Base-by-base conservation (phyloP, 2,113 vertebrate species). In the Protobothrops flavoviridis region DNA sequence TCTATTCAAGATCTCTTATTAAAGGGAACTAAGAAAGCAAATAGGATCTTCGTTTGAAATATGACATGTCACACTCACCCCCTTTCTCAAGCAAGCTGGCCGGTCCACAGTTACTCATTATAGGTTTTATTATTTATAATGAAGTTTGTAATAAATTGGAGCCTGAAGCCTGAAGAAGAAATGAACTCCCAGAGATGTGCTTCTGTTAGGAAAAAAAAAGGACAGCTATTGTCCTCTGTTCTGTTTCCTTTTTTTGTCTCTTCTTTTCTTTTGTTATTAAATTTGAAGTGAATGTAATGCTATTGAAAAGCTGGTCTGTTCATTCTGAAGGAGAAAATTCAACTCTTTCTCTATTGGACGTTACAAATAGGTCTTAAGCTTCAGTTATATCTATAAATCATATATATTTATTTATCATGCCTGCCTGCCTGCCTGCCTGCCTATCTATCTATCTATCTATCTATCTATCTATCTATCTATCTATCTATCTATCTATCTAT, bases 141-240 rank as follows among this genome's bases (percentile, higher is more conserved):
- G 93, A 96, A 95, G 39, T 94, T 17, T 90, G 29, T 9, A 94
- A 93, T 39, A 95, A 96, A 94, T 94, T 93, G 95, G 13, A 50
- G 50, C 0, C 17, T 94, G 74, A 55, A 87, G 45, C 45, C 17
- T 55, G 92, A 56, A 85, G 91, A 23, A 94, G 55, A 74, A 96
- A 90, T 0, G 1, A 92, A 86, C 86, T 95, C 48, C 26, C 56
- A 59, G 90, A 93, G 93, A 95, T 90, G 4, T 74, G 39, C 95
- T 94, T 94, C 93, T 85, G 93, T 48, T 29, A 81, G 0, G 45
- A 0, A 3, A 43, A 43, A 52, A 61, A 81, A 87, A 85, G 24
- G 48, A 50, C 11, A 93, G 24, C 21, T 91, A 0, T 93, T 96
- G 81, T 94, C 94, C 53, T 69, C 12, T 24, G 23, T 15, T 92